Base-by-base conservation (phyloP, 2,113 vertebrate species). In the Alosa alosa region DNA sequence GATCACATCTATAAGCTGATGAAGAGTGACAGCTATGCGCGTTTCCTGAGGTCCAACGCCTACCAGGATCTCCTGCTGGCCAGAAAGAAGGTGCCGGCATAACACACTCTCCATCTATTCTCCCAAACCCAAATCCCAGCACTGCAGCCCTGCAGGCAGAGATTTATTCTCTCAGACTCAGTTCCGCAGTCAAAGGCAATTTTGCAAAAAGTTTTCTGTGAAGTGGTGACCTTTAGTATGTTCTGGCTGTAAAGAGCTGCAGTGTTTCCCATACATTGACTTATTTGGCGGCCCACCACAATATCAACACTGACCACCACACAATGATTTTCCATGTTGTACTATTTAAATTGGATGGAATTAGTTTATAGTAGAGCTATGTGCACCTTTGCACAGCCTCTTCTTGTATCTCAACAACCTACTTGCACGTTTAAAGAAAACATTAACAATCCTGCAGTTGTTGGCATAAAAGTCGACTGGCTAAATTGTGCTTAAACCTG, bases 1-100 rank as follows among this genome's bases (percentile, higher is more conserved):
- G 98, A 98, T 92, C 98, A 99, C 92, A 99, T 99, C 95, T 99
- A 99, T 95, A 98, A 99, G 90, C 92, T 99, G 96, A 99, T 99
- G 98, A 99, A 99, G 95, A 99, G 98, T 84, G 98, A 99, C 94
- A 99, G 97, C 90, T 99, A 99, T 55, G 93, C 97, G 75, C 97
- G 98, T 89, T 99, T 99, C 95, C 94, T 99, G 93, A 97, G 98
- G 94, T 99, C 98, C 95, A 98, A 95, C 93, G 94, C 96, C 91
- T 99, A 99, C 94, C 98, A 99, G 95, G 98, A 99, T 93, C 96
- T 99, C 92, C 96, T 99, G 91, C 95, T 96, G 95, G 96, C 97
- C 60, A 97, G 95, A 94, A 99, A 98, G 96, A 99, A 99, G 95
- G 98, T 98, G 95, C 88, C 88, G 3, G 2, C 25, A 25, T 75